phyloP scores from a whole-genome alignment of 2,888 invertebrate genomes.

The Erebia ligea region DNA sequence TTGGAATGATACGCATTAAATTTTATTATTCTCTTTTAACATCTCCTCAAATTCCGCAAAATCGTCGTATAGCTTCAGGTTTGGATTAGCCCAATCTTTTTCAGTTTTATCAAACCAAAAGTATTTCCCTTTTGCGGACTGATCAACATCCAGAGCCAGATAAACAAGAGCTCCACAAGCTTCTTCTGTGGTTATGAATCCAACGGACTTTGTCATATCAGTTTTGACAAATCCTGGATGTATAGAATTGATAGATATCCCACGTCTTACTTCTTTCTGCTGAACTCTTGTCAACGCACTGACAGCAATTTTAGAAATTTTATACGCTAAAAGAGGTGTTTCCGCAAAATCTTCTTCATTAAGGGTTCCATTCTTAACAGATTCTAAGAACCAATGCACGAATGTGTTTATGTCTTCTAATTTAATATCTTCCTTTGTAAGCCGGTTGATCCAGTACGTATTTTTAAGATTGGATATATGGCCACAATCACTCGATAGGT shows the following conservation, averaged over 20 bases:
- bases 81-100: conserved; percentile 44
- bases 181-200: conserved; percentile 42
- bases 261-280: conserved; percentile 34
- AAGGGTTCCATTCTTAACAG: conserved; percentile 43
- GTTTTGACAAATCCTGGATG: conserved; percentile 49
- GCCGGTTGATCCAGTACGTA: conserved; percentile 43
- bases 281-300: too few species aligned
- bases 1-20: neutral
- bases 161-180: conserved; percentile 43
- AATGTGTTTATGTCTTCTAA: conserved; percentile 45
- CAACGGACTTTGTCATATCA: conserved; percentile 43
- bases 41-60: conserved; percentile 5
- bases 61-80: conserved; percentile 35
- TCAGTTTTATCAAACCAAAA: conserved; percentile 49
- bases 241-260: too few species aligned
- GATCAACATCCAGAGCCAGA: conserved; percentile 46
- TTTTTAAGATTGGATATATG: too few species aligned
- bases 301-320: conserved; percentile 47
- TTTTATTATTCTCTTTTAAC: neutral
- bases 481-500: too few species aligned
- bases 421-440: conserved; percentile 42
- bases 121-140: conserved; percentile 47
- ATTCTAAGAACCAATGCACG: conserved; percentile 47
- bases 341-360: conserved; percentile 46
- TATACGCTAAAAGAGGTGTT: conserved; percentile 43